These are phyloP conservation scores for Siderastrea radians DNA, from an alignment of 92 coral and sea anemone genomes.

Conservation along the genomic window DNA sequence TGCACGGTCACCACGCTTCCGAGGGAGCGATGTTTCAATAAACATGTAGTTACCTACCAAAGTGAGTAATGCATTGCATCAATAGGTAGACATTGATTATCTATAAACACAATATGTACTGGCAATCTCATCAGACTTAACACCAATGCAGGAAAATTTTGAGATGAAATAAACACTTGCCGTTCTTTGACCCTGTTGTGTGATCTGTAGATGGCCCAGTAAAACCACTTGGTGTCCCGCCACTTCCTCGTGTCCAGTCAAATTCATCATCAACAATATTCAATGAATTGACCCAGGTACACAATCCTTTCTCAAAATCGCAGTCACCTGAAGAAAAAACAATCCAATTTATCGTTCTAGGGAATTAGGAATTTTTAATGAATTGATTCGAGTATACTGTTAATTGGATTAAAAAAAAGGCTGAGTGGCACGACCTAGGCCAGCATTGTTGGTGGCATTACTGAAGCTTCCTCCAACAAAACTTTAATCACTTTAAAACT, in stretches of 20 bases:
- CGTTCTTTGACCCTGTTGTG: slow-evolving; percentile 80
- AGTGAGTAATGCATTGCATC: too few relatives aligned
- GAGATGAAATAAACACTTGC: slow-evolving; percentile 15
- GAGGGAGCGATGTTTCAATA: slow-evolving; percentile 89
- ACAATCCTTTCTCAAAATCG: slow-evolving; percentile 89
- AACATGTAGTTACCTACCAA: slow-evolving; percentile 84
- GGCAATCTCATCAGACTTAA: neutral
- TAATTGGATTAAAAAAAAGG: too few relatives aligned
- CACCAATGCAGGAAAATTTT: neutral
- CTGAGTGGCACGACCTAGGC: too few relatives aligned
- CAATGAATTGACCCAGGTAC: slow-evolving; percentile 94
- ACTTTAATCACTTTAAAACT: too few relatives aligned
- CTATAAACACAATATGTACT: too few relatives aligned
- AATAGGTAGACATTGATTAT: too few relatives aligned
- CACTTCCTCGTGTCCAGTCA: slow-evolving; percentile 92
- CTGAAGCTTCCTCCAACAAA: too few relatives aligned
- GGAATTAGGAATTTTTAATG: too few relatives aligned
- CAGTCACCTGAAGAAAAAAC: slow-evolving; percentile 81
- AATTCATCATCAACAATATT: slow-evolving; percentile 84
- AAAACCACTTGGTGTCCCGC: slow-evolving; percentile 70
- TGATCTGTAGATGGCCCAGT: slow-evolving; percentile 94
- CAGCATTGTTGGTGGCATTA: too few relatives aligned
- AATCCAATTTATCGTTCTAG: too few relatives aligned
- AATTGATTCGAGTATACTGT: neutral
- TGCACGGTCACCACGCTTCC: slow-evolving; percentile 96